These are phyloP conservation scores for Phytoseiulus persimilis DNA, from an alignment of 2,888 invertebrate genomes.

Conservation along the genomic window DNA sequence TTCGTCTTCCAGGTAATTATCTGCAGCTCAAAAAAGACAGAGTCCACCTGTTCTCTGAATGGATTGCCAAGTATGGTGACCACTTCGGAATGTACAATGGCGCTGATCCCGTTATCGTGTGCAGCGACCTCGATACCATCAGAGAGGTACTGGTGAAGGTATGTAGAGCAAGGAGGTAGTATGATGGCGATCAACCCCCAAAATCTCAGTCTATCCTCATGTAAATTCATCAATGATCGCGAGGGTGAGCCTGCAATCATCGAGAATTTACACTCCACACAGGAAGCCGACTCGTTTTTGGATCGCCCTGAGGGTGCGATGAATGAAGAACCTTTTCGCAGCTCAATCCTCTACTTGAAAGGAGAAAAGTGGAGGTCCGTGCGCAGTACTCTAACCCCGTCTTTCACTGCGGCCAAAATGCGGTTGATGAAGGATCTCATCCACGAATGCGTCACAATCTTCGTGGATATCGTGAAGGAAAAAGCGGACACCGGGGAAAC, in stretches of 20 bases:
- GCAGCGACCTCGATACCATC: conserved; percentile 37
- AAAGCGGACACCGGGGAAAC: conserved; percentile 45
- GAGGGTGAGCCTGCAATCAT: background rate
- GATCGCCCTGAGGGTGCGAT: conserved; percentile 24
- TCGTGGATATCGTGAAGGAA: conserved; percentile 50
- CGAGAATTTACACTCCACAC: background rate
- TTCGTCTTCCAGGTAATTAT: background rate
- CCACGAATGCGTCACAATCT: conserved; percentile 49
- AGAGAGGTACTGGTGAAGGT: conserved; percentile 47
- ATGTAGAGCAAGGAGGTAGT: too few species aligned
- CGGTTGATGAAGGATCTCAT: conserved; percentile 52
- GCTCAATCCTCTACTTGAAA: background rate
- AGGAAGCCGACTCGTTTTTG: background rate
- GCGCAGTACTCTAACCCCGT: conserved; percentile 52
- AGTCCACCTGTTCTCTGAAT: conserved; percentile 7
- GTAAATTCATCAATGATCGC: too few species aligned
- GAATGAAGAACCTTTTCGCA: conserved; percentile 7
- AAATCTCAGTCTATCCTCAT: background rate
- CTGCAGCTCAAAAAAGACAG: conserved; percentile 23
- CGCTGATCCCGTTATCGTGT: conserved; percentile 6
- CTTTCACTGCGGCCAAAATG: conserved; percentile 53
- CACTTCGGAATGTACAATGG: conserved; percentile 27
- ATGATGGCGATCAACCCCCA: too few species aligned
- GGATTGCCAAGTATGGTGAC: conserved; percentile 16
- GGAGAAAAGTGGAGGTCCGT: conserved; percentile 53